A percentile compares a stretch with the other conserved stretches of the same genome.
phyloP scores from a whole-genome alignment of 2,113 vertebrate genomes.

The Lipophrys pholis region DNA sequence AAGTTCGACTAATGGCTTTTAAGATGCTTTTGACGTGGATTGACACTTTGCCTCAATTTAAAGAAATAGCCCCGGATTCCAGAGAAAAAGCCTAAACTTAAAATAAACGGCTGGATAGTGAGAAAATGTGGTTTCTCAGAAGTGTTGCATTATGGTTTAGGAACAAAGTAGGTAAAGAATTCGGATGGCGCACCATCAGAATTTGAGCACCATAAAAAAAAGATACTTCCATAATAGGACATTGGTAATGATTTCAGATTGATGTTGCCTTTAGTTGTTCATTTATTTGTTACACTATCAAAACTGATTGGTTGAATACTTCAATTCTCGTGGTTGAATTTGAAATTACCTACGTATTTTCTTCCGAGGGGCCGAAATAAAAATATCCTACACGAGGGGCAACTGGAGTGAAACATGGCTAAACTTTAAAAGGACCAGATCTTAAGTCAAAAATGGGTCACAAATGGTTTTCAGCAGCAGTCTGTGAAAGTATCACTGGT shows the following conservation, averaged over 20 bases:
- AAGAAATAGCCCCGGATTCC: background rate
- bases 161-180: background rate
- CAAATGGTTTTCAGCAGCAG: too few relatives aligned
- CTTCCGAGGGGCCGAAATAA: background rate
- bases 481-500: background rate
- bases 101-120: background rate
- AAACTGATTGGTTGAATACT: background rate
- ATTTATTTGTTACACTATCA: too few relatives aligned
- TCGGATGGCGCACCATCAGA: background rate
- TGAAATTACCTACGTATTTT: background rate
- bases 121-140: background rate
- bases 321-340: background rate
- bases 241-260: constrained; percentile 4
- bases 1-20: background rate
- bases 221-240: background rate
- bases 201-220: background rate
- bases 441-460: background rate
- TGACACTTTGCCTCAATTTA: background rate
- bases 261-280: constrained; percentile 3
- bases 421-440: background rate
- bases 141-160: background rate
- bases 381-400: background rate
- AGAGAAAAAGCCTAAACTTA: background rate
- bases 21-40: background rate
- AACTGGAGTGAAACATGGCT: background rate